phyloP scores from a whole-genome alignment of 1,140 invertebrate species.

The Cryptotermes secundus region DNA sequence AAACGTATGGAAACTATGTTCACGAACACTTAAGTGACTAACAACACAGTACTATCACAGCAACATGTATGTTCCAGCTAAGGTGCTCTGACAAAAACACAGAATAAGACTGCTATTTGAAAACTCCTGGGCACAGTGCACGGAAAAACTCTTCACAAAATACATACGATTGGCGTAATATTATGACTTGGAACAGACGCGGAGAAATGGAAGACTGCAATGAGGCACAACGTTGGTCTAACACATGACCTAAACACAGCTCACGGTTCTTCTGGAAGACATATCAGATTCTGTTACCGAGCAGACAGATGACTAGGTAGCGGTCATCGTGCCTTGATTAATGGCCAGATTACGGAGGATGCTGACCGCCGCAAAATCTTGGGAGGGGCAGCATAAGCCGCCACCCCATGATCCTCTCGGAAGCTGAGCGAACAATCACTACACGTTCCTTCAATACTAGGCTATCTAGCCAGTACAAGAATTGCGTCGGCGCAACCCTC shows the following conservation, averaged over 20 bases:
- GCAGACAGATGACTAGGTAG: neutral
- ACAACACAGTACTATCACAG: slow-evolving; percentile 5
- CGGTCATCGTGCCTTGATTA: neutral
- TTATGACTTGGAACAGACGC: neutral
- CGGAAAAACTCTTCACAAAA: neutral
- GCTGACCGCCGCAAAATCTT: neutral
- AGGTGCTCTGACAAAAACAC: neutral
- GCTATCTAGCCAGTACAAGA: neutral
- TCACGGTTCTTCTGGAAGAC: neutral
- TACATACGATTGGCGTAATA: neutral
- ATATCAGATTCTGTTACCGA: slow-evolving; percentile 18
- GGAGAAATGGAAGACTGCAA: neutral
- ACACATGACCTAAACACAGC: neutral
- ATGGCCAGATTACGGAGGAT: slow-evolving; percentile 6
- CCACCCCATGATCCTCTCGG: neutral
- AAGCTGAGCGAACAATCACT: neutral
- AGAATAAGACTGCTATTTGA: neutral
- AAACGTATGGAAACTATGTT: neutral
- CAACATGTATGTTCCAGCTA: neutral
- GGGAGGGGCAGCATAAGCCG: neutral
- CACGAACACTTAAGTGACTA: neutral
- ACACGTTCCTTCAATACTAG: neutral
- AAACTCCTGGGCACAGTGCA: neutral
- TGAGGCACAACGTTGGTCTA: neutral
- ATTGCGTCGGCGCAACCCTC: neutral